Base-by-base conservation (phyloP, 2,888 invertebrate genomes). In the Xylocampa areola region DNA sequence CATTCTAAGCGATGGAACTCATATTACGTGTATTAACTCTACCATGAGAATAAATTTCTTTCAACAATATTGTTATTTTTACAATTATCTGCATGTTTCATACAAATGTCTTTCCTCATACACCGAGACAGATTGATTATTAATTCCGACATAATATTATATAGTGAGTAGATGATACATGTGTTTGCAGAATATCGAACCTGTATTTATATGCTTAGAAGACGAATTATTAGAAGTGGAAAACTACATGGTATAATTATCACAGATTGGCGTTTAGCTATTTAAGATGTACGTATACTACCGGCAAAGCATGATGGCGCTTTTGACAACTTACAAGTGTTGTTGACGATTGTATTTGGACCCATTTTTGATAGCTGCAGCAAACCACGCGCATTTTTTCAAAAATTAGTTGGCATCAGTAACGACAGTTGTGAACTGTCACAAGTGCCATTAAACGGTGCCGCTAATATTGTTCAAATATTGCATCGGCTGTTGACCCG, bases 121-220 rank as follows among this genome's bases (percentile, higher is more conserved):
- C 4, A 27, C 33, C 32, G 40, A 49, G 10, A 16, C 8, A 29
- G 14, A 45, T 54, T 50, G 33, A 55, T 68, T 19, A 48, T 33
- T 43, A 43, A 48, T 47, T 48, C 14, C 23, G 33, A 44, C 47
- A 44, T 47, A 19, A 40, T 45, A 39, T 10, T 32, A n/a, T n/a
- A n/a, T n/a, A 21, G 41, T 45, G 50, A 27, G 19, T 13, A 47
- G 32, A 50, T 49, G 45, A 35, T 41, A 21, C 19, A 45, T 27
- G 14, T 41, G 17, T 29, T 50, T 27, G 48, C 30, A 37, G 47
- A 14, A 36, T n/a, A 2, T 32, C 4, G 4, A 44, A 45, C 43
- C 23, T 23, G 68, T 49, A 68, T 53, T 25, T 19, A 13, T 21
- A 47, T 11, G 33, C 17, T 45, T 58, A 45, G 21, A 19, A 35